Percentiles rank a stretch among this genome's conserved stretches.
Evolutionary conservation across 2,797 vertebrate species (phyloP).

Genomic region (Chanos chanos): DNA sequence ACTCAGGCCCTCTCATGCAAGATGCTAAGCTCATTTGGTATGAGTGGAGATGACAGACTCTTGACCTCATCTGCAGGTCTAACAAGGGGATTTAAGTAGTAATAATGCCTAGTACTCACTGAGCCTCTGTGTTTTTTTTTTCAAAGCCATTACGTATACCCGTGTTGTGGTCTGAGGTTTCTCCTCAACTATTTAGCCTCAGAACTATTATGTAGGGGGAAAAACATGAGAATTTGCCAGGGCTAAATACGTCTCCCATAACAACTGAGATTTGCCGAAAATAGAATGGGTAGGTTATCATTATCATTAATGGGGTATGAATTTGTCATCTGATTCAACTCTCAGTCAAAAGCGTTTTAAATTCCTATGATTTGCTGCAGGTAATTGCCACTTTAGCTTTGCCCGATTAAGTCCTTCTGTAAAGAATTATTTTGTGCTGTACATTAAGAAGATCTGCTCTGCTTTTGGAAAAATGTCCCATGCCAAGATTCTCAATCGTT

Average conservation of each 20-base stretch:
- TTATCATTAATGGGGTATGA: conserved; percentile 77
- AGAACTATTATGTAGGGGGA: conserved; percentile 67
- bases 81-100: conserved; percentile 50
- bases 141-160: conserved; percentile 70
- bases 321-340: conserved; percentile 67
- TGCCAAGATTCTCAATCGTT: too few species aligned
- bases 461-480: too few species aligned
- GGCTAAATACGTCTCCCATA: conserved; percentile 74
- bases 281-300: conserved; percentile 72
- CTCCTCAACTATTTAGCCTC: conserved; percentile 67
- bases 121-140: conserved; percentile 59
- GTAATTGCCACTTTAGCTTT: too few species aligned
- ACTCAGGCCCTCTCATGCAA: neutral
- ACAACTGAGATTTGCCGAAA: conserved; percentile 68
- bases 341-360: conserved; percentile 59
- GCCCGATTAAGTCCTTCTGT: too few species aligned
- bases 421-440: too few species aligned
- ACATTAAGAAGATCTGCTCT: too few species aligned
- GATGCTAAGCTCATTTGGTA: conserved; percentile 19
- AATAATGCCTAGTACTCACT: conserved; percentile 68
- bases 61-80: conserved; percentile 20
- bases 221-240: conserved; percentile 66
- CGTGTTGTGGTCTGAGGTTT: conserved; percentile 73
- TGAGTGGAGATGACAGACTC: conserved; percentile 5
- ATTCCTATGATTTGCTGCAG: conserved; percentile 30